These are phyloP conservation scores for Cheilosia vulpina DNA, from an alignment of 2,888 invertebrate species.

Conservation along the genomic window DNA sequence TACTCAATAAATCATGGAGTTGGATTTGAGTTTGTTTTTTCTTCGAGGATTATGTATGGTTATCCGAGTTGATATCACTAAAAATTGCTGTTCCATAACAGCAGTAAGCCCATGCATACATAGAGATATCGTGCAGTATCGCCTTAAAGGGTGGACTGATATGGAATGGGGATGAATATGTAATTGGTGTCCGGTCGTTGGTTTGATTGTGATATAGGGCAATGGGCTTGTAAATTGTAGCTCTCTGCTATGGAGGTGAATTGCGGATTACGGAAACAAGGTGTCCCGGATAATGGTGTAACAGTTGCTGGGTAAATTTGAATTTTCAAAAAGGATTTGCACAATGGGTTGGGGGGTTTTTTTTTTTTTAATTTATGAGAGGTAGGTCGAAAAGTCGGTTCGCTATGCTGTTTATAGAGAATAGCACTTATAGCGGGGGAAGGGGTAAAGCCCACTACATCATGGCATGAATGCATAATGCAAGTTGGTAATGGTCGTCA, in stretches of 20 bases:
- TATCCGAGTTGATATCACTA: constrained; percentile 22
- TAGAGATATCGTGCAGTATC: background rate
- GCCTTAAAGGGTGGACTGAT: constrained; percentile 12
- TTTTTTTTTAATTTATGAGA: background rate
- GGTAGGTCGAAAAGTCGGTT: background rate
- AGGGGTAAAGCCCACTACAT: background rate
- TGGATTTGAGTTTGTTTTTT: background rate
- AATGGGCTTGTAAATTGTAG: constrained; percentile 54
- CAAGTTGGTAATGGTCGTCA: background rate
- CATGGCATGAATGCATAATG: constrained; percentile 9
- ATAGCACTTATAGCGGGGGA: constrained; percentile 9
- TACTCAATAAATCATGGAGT: constrained; percentile 58
- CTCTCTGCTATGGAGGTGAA: constrained; percentile 26
- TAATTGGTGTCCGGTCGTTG: constrained; percentile 59
- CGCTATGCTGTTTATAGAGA: constrained; percentile 13
- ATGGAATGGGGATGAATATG: constrained; percentile 60
- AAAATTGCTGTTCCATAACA: constrained; percentile 35
- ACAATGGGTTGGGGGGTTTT: background rate
- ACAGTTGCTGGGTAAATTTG: constrained; percentile 21
- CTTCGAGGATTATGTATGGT: constrained; percentile 29
- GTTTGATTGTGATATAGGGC: constrained; percentile 54
- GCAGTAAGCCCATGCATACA: background rate
- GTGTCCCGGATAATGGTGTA: constrained; percentile 33
- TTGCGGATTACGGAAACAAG: constrained; percentile 50
- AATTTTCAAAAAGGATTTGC: constrained; percentile 30